Conservation (phyloP, 2,797 vertebrate species). For the Atherinosoma microstoma region DNA sequence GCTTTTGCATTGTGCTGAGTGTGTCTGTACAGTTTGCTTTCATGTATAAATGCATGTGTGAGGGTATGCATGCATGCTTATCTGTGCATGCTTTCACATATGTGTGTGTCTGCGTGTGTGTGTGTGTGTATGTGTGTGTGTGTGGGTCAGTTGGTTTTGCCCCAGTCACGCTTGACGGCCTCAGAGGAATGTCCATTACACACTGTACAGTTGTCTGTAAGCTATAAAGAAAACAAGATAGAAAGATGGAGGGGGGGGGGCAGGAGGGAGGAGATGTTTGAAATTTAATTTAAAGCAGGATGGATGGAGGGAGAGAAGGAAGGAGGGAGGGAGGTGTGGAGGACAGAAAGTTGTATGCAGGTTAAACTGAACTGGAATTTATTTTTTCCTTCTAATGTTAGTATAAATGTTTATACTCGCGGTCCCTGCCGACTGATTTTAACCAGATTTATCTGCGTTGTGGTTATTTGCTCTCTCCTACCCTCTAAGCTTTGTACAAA, state of each 20-base stretch:
- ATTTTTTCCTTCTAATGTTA: too few relatives aligned
- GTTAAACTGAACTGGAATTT: conserved; percentile 17
- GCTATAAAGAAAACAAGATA: conserved; percentile 71
- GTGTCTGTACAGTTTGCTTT: conserved; percentile 48
- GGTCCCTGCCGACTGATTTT: neutral
- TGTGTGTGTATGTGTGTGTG: neutral
- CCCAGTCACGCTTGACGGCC: conserved; percentile 70
- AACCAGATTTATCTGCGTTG: neutral
- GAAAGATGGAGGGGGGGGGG: conserved; percentile 11
- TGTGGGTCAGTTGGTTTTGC: conserved; percentile 71
- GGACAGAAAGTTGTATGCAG: conserved; percentile 25
- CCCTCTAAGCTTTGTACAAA: too few relatives aligned
- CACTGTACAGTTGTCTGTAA: conserved; percentile 73
- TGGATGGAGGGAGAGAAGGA: conserved; percentile 17
- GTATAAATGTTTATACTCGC: neutral
- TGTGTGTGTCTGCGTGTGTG: neutral
- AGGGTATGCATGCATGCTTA: neutral
- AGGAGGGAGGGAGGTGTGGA: conserved; percentile 4
- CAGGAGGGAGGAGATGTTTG: conserved; percentile 17
- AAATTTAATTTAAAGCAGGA: conserved; percentile 63
- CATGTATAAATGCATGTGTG: conserved; percentile 18
- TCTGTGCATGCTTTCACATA: neutral
- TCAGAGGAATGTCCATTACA: conserved; percentile 76
- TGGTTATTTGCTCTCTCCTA: neutral
- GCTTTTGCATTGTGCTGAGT: conserved; percentile 32